These are phyloP conservation scores for Trichechus manatus DNA, from an alignment of 2,113 vertebrate species.

Conservation along the genomic window DNA sequence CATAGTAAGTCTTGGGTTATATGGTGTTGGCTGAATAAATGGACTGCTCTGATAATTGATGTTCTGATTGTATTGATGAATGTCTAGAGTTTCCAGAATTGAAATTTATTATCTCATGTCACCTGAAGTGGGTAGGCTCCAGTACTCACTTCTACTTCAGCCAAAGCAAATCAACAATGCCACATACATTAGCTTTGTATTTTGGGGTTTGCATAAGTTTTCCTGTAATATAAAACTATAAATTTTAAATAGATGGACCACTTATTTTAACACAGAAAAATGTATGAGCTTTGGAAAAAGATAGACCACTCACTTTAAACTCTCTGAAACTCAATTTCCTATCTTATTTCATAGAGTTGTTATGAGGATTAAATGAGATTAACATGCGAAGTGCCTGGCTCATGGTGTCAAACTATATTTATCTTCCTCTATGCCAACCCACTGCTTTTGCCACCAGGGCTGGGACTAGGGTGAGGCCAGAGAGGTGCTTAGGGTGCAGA, in stretches of 20 bases:
- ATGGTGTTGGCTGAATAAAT: background rate
- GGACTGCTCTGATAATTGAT: background rate
- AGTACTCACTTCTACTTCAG: background rate
- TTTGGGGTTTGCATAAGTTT: background rate
- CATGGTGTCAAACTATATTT: background rate
- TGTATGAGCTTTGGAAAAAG: background rate
- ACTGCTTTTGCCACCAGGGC: background rate
- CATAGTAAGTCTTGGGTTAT: background rate
- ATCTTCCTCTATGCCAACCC: background rate
- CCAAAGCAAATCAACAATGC: background rate
- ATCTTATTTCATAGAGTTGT: background rate
- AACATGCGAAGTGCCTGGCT: background rate
- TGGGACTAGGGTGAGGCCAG: background rate
- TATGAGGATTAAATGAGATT: background rate
- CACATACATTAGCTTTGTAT: background rate
- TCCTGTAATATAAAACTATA: background rate
- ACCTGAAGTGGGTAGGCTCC: background rate
- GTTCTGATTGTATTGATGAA: background rate
- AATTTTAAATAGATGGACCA: background rate
- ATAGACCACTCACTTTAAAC: background rate
- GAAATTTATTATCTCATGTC: background rate
- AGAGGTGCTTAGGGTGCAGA: background rate
- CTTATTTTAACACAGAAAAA: slow-evolving; percentile 45
- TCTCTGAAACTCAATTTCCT: slow-evolving; percentile 5
- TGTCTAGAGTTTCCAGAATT: background rate